phyloP scores from a whole-genome alignment of 2,888 invertebrate species.

The Sarcophaga caerulescens region DNA sequence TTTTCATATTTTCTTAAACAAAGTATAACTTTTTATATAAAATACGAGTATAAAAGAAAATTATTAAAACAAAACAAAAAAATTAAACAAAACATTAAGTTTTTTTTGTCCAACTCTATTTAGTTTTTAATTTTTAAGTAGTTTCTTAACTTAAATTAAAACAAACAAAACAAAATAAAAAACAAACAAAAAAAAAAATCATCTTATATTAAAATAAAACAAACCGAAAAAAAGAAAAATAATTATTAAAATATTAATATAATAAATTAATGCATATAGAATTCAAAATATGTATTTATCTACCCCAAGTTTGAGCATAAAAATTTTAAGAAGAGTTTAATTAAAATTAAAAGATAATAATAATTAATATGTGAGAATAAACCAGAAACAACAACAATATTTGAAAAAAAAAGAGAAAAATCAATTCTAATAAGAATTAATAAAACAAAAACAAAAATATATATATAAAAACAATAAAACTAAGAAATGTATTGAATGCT shows the following conservation, averaged over 20 bases:
- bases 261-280: conserved; percentile 56
- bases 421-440: conserved; percentile 55
- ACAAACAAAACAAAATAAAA: conserved; percentile 3
- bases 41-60: conserved; percentile 2
- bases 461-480: background rate
- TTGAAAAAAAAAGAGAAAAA: conserved; percentile 37
- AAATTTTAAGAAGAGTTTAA: conserved; percentile 68
- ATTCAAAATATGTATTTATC: conserved; percentile 65
- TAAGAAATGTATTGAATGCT: background rate
- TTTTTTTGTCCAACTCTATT: conserved; percentile 61
- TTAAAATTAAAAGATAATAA: conserved; percentile 58
- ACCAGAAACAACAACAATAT: conserved; percentile 32
- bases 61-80: conserved; percentile 33
- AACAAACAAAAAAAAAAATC: conserved; percentile 36
- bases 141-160: conserved; percentile 63
- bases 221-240: conserved; percentile 31
- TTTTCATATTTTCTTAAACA: conserved; percentile 38
- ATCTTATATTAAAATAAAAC: conserved; percentile 58
- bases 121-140: conserved; percentile 66
- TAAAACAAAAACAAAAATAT: conserved; percentile 42
- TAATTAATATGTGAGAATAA: conserved; percentile 60
- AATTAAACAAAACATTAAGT: conserved; percentile 36
- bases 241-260: conserved; percentile 53
- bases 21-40: conserved; percentile 61
- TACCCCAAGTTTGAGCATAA: conserved; percentile 66